Evolutionary conservation across 2,888 invertebrate species (phyloP).

Genomic region (Stenotaenia linearis): DNA sequence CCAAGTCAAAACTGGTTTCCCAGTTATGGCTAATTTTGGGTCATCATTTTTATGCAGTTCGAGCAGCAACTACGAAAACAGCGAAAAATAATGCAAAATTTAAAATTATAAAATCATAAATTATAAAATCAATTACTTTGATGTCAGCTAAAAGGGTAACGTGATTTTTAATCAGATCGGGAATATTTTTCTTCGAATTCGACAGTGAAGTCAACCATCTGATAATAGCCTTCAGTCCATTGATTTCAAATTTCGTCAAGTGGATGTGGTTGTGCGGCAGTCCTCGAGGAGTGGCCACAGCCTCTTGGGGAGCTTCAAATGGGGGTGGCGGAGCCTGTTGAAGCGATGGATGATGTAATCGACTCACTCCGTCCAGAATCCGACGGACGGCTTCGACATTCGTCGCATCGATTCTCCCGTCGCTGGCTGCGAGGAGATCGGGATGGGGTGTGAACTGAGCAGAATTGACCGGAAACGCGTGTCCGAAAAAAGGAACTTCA

Average conservation of each 20-base stretch:
- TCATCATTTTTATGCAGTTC: conserved; percentile 83
- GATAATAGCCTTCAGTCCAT: conserved; percentile 65
- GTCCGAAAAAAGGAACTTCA: conserved; percentile 24
- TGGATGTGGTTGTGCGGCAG: conserved; percentile 41
- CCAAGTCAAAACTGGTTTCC: conserved; percentile 64
- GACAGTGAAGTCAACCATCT: conserved; percentile 86
- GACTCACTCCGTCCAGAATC: conserved; percentile 22
- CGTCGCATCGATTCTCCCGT: conserved; percentile 23
- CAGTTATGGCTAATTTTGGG: conserved; percentile 75
- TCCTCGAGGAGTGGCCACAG: conserved; percentile 1
- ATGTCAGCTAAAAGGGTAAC: conserved; percentile 84
- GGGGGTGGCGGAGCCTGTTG: background rate
- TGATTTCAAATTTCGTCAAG: conserved; percentile 51
- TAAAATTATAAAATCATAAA: background rate
- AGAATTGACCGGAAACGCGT: background rate
- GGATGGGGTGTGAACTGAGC: conserved; percentile 21
- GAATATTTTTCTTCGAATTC: conserved; percentile 82
- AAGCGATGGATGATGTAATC: background rate
- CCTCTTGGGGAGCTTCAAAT: background rate
- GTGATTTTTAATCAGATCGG: conserved; percentile 81
- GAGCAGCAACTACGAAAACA: conserved; percentile 62
- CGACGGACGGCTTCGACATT: conserved; percentile 32
- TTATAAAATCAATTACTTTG: conserved; percentile 41
- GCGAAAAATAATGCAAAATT: background rate
- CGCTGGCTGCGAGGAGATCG: background rate